Percentiles rank a stretch among this genome's conserved stretches.
Conservation (phyloP, 2,113 vertebrate species). For the Tetrao urogallus region DNA sequence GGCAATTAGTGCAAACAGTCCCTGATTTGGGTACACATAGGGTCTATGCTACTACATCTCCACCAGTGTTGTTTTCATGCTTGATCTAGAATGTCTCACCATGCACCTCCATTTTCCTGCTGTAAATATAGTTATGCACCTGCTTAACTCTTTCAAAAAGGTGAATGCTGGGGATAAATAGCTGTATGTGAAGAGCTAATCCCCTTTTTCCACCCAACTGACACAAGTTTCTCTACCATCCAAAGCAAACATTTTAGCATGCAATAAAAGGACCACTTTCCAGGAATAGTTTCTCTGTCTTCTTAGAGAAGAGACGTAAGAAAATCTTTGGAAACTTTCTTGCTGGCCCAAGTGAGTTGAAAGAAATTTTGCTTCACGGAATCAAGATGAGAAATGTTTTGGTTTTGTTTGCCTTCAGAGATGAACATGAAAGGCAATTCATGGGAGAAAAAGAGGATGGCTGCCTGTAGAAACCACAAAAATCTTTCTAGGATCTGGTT, state of each 20-base stretch:
- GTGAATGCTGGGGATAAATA: not conserved
- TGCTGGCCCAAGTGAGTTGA: not conserved
- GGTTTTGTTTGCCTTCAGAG: not conserved
- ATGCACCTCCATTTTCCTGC: not conserved
- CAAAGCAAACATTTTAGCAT: slow-evolving; percentile 23
- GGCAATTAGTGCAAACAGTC: not conserved
- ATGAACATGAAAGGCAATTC: slow-evolving; percentile 26
- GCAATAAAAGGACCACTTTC: not conserved
- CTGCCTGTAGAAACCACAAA: slow-evolving; percentile 20
- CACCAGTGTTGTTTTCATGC: rapidly evolving
- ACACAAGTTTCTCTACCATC: not conserved
- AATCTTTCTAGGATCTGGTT: slow-evolving; percentile 34
- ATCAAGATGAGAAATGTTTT: not conserved
- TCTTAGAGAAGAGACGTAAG: slow-evolving; percentile 17
- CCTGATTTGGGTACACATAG: not conserved
- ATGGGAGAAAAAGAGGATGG: not conserved
- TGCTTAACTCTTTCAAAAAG: not conserved
- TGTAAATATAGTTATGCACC: not conserved
- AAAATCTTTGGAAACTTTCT: slow-evolving; percentile 52
- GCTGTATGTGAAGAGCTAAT: not conserved
- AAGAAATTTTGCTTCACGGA: not conserved
- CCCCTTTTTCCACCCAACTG: not conserved
- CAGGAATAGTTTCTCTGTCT: not conserved
- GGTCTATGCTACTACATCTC: rapidly evolving
- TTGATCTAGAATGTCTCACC: rapidly evolving